Evolutionary conservation across 2,797 vertebrate genomes (phyloP), one percentile per base, ranked within the genome.

Genomic region (Cichlasoma orientale): DNA sequence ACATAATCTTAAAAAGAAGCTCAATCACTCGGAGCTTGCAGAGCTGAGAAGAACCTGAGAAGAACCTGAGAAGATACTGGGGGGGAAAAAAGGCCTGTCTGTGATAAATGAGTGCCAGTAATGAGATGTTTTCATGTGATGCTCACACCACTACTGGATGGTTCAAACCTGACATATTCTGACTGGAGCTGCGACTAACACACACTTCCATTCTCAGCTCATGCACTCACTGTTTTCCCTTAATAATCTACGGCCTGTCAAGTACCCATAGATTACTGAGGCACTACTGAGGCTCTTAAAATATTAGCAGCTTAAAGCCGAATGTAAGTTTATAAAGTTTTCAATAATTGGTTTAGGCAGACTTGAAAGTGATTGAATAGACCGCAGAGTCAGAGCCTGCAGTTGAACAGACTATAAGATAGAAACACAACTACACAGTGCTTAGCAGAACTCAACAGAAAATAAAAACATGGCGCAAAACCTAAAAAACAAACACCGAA

Each of bases 111-210:
- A n/a, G 9, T 11, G 19, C 2, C 33, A 59, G 4, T 12, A 61
- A 38, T 16, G 7, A 38, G n/a, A 61, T 63, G 33, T 41, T 21
- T 63, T 41, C 5, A 63, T 18, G 41, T 25, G 2, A 63, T 25
- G 23, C n/a, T 61, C 14, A 63, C 36, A 36, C 21, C 13, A 41
- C 13, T 25, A 12, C 58, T 61, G 58, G 58, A 61, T 4, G 7
- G 58, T 25, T 63, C 36, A 61, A 61, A 61, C 58, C 58, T 14
- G 33, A 38, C 33, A 38, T 61, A 14, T 41, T 38, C 58, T 61
- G 58, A 61, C 58, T 23, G 9, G n/a, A 61, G 36, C 4, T 5
- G 36, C 41, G 36, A 61, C n/a, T 23, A 61, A 61, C 7, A 2
- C 33, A 5, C 41, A 41, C 16, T 41, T 38, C 18, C 2, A 7